phyloP scores from a whole-genome alignment of 1,140 invertebrate species.

The Microplitis mediator region DNA sequence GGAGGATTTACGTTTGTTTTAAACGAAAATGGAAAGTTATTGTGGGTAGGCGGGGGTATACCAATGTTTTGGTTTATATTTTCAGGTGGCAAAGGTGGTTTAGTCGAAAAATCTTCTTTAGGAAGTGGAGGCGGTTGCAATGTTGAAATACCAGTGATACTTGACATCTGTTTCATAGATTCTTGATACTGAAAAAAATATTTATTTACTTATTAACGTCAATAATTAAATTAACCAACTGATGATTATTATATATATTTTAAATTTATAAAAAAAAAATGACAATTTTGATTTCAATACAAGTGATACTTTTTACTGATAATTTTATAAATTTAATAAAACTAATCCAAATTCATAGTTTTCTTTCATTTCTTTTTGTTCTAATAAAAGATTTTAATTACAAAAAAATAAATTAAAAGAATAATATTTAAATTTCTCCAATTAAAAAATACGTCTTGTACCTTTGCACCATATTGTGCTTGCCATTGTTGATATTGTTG shows the following conservation, averaged over 20 bases:
- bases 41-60: slow-evolving; percentile 55
- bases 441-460: slow-evolving; percentile 43
- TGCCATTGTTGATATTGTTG: slow-evolving; percentile 86
- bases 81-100: slow-evolving; percentile 56
- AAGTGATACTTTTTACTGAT: no score
- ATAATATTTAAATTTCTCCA: no score
- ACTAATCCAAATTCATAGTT: no score
- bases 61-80: slow-evolving; percentile 42
- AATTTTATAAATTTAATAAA: no score
- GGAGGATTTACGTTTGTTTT: slow-evolving; percentile 40
- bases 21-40: slow-evolving; percentile 51
- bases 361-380: no score
- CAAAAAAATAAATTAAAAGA: no score
- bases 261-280: no score
- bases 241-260: no score
- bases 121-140: slow-evolving; percentile 57
- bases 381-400: no score
- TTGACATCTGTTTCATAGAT: slow-evolving; percentile 64
- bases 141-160: slow-evolving; percentile 45
- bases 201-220: background rate
- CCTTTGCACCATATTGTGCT: slow-evolving; percentile 79
- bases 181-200: slow-evolving; percentile 66
- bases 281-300: no score
- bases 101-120: slow-evolving; percentile 46
- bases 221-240: no score